A percentile compares a stretch with the other conserved stretches of the same genome.
phyloP scores from a whole-genome alignment of 2,797 vertebrate species.

The Lithobates pipiens region DNA sequence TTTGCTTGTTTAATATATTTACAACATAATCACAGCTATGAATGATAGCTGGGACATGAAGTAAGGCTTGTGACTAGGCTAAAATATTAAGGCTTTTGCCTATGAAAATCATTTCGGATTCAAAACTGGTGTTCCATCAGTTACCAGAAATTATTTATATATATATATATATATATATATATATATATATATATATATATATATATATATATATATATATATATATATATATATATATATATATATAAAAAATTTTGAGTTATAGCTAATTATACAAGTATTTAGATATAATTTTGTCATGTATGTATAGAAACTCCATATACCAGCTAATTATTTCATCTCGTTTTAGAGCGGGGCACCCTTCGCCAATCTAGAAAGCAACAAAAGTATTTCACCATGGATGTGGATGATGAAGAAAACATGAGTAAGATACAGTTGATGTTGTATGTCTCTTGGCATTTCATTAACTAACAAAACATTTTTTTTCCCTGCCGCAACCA shows the following conservation, averaged over 20 bases:
- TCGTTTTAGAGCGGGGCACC: conserved; percentile 82
- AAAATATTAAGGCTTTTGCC: background rate
- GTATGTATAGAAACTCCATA: background rate
- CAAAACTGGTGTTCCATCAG: too few relatives aligned
- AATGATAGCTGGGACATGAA: background rate
- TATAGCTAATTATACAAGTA: background rate
- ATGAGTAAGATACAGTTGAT: conserved; percentile 89
- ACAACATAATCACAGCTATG: background rate
- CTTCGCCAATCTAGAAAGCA: conserved; percentile 79
- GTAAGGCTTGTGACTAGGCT: background rate
- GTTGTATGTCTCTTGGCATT: background rate
- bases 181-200: too few relatives aligned
- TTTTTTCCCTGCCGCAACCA: background rate
- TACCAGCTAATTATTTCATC: background rate
- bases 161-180: too few relatives aligned
- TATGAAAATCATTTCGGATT: too few relatives aligned
- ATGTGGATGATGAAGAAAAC: conserved; percentile 93
- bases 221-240: too few relatives aligned
- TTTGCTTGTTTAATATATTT: background rate
- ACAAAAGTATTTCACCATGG: conserved; percentile 85
- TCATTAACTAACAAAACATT: too few relatives aligned
- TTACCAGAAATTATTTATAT: background rate
- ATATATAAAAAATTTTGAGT: too few relatives aligned
- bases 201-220: too few relatives aligned
- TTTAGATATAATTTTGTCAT: background rate